Evolutionary conservation across 2,113 vertebrate genomes (phyloP).

Genomic region (Engraulis encrasicolus): DNA sequence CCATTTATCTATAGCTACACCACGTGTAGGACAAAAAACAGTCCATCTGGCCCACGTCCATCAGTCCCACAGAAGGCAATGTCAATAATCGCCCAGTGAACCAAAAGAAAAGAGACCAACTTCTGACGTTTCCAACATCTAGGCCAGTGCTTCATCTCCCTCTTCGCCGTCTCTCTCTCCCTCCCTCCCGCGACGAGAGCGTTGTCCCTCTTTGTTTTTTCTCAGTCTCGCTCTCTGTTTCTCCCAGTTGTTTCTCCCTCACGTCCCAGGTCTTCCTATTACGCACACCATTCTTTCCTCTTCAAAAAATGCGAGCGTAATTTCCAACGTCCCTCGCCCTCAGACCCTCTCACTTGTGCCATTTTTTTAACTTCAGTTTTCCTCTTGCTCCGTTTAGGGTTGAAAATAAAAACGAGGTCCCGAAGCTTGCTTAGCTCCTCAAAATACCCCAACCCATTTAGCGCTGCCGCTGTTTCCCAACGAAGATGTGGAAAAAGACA

Average conservation of each 20-base stretch:
- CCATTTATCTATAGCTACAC: slow-evolving; percentile 36
- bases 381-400: slow-evolving; percentile 22
- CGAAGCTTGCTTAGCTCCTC: slow-evolving; percentile 18
- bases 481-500: neutral
- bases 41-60: slow-evolving; percentile 55
- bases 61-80: slow-evolving; percentile 48
- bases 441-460: neutral
- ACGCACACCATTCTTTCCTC: slow-evolving; percentile 32
- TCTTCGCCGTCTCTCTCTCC: slow-evolving; percentile 53
- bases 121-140: slow-evolving; percentile 62
- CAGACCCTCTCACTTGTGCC: slow-evolving; percentile 37
- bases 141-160: slow-evolving; percentile 57
- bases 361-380: slow-evolving; percentile 43
- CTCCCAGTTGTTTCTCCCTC: slow-evolving; percentile 50
- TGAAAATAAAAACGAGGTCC: slow-evolving; percentile 28
- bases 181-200: slow-evolving; percentile 44
- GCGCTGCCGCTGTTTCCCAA: neutral
- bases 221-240: slow-evolving; percentile 49
- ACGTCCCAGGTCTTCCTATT: slow-evolving; percentile 47
- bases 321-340: slow-evolving; percentile 30
- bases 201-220: slow-evolving; percentile 26
- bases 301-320: slow-evolving; percentile 15
- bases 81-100: slow-evolving; percentile 46
- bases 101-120: slow-evolving; percentile 52
- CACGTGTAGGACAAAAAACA: neutral